A percentile compares a stretch with the other conserved stretches of the same genome.
Evolutionary conservation across 2,888 invertebrate genomes (phyloP).

Genomic region (Nemotelus nigrinus): DNA sequence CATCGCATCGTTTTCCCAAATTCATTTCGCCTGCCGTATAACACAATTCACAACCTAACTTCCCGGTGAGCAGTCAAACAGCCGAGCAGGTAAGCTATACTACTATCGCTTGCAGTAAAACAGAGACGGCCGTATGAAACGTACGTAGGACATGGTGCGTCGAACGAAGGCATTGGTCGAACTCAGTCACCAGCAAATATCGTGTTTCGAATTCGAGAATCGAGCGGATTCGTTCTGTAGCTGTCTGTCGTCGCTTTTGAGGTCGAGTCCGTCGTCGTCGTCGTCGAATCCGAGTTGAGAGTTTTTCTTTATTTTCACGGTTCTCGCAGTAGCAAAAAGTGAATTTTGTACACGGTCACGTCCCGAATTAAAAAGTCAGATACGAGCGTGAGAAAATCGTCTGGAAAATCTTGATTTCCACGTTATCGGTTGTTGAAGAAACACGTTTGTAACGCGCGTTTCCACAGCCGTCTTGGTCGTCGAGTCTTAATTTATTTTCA

Average conservation of each 20-base stretch:
- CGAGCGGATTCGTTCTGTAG: slow-evolving; percentile 18
- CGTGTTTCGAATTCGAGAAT: slow-evolving; percentile 3
- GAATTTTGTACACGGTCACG: neutral
- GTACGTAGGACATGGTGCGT: neutral
- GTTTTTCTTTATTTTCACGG: slow-evolving; percentile 14
- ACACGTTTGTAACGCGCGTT: slow-evolving; percentile 36
- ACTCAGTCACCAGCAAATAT: neutral
- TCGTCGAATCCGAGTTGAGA: slow-evolving; percentile 14
- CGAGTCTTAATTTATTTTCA: slow-evolving; percentile 30
- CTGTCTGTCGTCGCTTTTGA: slow-evolving; percentile 11
- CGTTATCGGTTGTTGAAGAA: slow-evolving; percentile 22
- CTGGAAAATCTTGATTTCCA: neutral
- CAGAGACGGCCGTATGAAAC: slow-evolving; percentile 1
- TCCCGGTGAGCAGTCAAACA: no score
- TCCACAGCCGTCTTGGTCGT: slow-evolving; percentile 16
- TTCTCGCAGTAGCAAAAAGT: slow-evolving; percentile 6
- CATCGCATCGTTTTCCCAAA: no score
- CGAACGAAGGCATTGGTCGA: neutral
- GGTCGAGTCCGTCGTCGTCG: neutral
- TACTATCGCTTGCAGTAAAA: no score
- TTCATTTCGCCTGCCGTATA: no score
- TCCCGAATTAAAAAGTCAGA: slow-evolving; percentile 10
- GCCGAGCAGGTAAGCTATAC: no score
- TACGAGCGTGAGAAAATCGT: slow-evolving; percentile 6
- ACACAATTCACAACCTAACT: no score